These are phyloP conservation scores for Caranx ignobilis DNA, from an alignment of 2,113 vertebrate species.

Conservation along the genomic window DNA sequence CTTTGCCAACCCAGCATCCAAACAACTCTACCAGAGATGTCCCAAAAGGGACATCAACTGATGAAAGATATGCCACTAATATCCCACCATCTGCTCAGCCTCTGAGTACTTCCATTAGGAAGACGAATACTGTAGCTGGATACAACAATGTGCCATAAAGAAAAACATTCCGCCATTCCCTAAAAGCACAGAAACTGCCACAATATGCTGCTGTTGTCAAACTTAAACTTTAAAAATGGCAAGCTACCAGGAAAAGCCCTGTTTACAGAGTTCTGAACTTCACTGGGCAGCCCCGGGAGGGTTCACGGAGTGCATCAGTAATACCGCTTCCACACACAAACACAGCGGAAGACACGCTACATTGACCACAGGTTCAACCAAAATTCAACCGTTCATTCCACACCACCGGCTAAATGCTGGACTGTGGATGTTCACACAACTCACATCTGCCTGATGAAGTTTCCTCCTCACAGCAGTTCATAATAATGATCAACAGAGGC, in stretches of 20 bases:
- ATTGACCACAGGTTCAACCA: constrained; percentile 42
- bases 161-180: constrained; percentile 19
- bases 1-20: constrained; percentile 47
- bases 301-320: constrained; percentile 37
- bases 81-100: constrained; percentile 73
- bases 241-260: constrained; percentile 22
- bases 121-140: constrained; percentile 57
- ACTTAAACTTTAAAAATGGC: constrained; percentile 43
- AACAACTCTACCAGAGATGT: constrained; percentile 56
- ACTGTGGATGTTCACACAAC: constrained; percentile 13
- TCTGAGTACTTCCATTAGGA: constrained; percentile 57
- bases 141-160: constrained; percentile 51
- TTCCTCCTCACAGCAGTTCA: not conserved
- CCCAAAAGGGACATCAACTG: constrained; percentile 66
- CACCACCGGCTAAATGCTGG: constrained; percentile 37
- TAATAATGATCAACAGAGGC: not conserved
- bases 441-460: not conserved
- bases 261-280: constrained; percentile 57
- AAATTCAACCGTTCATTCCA: constrained; percentile 44
- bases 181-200: constrained; percentile 34
- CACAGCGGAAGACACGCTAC: constrained; percentile 31
- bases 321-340: constrained; percentile 33
- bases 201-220: constrained; percentile 31
- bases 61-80: constrained; percentile 71
- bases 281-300: constrained; percentile 36